Evolutionary conservation across 2,888 invertebrate genomes (phyloP).

Genomic region (Campoplex nolae): DNA sequence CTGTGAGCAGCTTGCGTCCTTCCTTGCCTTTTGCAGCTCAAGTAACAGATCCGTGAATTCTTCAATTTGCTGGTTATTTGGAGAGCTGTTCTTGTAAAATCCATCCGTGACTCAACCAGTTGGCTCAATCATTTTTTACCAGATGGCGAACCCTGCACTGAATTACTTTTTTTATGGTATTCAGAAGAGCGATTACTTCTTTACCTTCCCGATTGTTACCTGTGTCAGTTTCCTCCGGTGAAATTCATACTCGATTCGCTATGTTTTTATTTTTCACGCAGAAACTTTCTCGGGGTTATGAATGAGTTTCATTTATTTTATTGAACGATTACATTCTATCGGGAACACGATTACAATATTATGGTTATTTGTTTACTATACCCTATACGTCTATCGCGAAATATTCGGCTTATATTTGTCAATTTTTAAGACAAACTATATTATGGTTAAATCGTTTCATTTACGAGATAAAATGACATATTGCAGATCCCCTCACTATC

Average conservation of each 20-base stretch:
- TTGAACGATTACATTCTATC: background rate
- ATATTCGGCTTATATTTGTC: too few species aligned
- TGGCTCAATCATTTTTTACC: slow-evolving; percentile 43
- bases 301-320: background rate
- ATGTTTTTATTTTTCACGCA: background rate
- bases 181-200: slow-evolving; percentile 44
- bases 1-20: slow-evolving; percentile 50
- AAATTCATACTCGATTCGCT: slow-evolving; percentile 33
- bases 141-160: slow-evolving; percentile 45
- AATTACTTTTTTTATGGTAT: slow-evolving; percentile 54
- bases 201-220: slow-evolving; percentile 47
- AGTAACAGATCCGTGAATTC: slow-evolving; percentile 71
- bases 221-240: slow-evolving; percentile 39
- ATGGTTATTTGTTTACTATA: background rate
- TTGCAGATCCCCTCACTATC: too few species aligned
- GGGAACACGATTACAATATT: background rate
- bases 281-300: background rate
- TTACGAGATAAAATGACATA: background rate
- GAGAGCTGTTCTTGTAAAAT: slow-evolving; percentile 71
- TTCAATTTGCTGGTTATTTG: slow-evolving; percentile 74
- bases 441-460: background rate
- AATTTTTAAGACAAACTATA: background rate
- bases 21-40: slow-evolving; percentile 65
- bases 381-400: too few species aligned
- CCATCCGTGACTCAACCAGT: slow-evolving; percentile 62